phyloP scores from a whole-genome alignment of 2,888 invertebrate genomes.

The Chaetogeoica ovagalla region DNA sequence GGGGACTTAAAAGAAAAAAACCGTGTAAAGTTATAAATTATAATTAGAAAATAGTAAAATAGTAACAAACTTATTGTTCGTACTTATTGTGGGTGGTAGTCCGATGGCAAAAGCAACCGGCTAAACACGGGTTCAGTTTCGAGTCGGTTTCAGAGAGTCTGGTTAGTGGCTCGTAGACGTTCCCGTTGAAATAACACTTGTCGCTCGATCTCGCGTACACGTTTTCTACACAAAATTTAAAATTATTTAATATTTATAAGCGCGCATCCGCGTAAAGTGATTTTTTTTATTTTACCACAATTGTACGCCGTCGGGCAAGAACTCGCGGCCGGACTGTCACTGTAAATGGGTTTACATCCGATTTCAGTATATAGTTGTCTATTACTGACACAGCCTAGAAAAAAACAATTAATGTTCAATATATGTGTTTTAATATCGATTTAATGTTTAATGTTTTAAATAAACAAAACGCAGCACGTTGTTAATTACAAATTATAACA shows the following conservation, averaged over 20 bases:
- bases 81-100: conserved; percentile 15
- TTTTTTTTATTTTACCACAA: conserved; percentile 41
- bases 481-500: too few relatives aligned
- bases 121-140: conserved; percentile 28
- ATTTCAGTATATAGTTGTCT: conserved; percentile 35
- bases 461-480: too few relatives aligned
- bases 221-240: conserved; percentile 7
- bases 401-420: too few relatives aligned
- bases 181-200: conserved; percentile 41
- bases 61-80: not conserved
- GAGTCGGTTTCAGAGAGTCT: conserved; percentile 24
- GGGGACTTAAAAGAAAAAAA: too few relatives aligned
- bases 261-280: not conserved
- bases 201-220: conserved; percentile 16
- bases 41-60: too few relatives aligned
- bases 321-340: not conserved
- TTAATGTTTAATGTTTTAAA: too few relatives aligned
- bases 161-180: conserved; percentile 14
- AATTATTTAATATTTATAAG: not conserved
- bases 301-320: conserved; percentile 40
- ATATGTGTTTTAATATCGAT: too few relatives aligned
- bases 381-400: conserved; percentile 37
- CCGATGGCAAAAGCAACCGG: conserved; percentile 19
- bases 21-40: too few relatives aligned
- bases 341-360: conserved; percentile 41